A percentile compares a stretch with the other conserved stretches of the same genome.
Conservation (phyloP, 2,113 vertebrate species). For the Chelonoidis abingdonii region DNA sequence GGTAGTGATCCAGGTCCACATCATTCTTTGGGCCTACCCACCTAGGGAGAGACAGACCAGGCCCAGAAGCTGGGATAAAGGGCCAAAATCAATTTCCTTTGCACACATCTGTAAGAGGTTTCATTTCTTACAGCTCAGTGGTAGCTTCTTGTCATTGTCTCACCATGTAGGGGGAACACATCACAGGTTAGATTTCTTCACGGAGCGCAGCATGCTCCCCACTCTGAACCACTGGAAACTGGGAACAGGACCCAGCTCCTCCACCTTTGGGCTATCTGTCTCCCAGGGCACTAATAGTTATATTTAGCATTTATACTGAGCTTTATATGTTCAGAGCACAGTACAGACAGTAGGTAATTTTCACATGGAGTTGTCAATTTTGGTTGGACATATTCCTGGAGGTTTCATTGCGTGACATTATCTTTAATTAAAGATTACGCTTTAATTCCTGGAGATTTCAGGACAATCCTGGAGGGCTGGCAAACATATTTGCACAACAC, state of each 20-base stretch:
- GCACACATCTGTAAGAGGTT: not conserved
- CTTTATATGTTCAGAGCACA: not conserved
- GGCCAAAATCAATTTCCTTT: not conserved
- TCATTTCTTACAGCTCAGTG: not conserved
- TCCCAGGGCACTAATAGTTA: not conserved
- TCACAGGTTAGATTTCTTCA: not conserved
- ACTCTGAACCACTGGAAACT: not conserved
- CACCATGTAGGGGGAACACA: not conserved
- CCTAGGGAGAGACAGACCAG: accelerated
- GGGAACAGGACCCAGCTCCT: not conserved
- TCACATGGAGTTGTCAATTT: not conserved
- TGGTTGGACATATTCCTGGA: not conserved
- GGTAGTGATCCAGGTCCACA: not conserved
- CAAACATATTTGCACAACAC: not conserved
- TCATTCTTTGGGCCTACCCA: accelerated
- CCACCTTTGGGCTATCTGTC: not conserved
- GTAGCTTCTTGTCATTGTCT: not conserved
- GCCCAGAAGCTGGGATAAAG: not conserved
- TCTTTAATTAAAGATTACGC: not conserved
- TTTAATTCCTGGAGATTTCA: not conserved
- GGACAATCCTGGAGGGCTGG: not conserved
- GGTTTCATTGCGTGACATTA: not conserved
- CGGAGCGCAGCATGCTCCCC: not conserved
- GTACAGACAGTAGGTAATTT: not conserved
- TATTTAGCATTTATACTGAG: not conserved